Evolutionary conservation across 2,888 invertebrate species (phyloP), one percentile per base, ranked within the genome.

Genomic region (Synergus gifuensis): DNA sequence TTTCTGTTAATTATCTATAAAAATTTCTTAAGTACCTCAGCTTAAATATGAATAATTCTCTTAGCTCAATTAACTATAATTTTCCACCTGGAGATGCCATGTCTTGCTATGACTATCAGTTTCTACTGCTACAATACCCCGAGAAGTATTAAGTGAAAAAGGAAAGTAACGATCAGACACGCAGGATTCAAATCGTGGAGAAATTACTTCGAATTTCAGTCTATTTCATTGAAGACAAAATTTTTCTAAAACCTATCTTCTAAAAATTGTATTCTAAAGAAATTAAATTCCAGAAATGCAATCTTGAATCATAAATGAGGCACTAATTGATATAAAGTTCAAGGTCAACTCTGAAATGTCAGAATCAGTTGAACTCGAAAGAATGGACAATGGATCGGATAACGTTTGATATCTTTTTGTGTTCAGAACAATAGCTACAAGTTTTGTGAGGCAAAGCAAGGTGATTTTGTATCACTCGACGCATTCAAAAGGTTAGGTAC

Each of bases 401-500:
- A 54, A 54, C n/a, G n/a, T 54, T 54, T 54, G n/a, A 54, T 54
- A 54, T 54, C 54, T n/a, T 54, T 9, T 9, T 9, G 28, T 8
- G n/a, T n/a, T n/a, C 8, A 69, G 22, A 46, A 46, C n/a, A 49
- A 28, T 49, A 14, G 14, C 49, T 3, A 44, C 49, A 66, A 66
- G 46, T 69, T 49, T 69, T 49, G 28, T 67, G 49, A 69, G 49
- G 69, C 49, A 69, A 28, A 69, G 28, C 69, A 49, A 83, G 81
- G 81, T 81, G 80, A 83, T 83, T 80, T 83, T 81, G 80, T 84
- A 83, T 83, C 83, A 78, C 80, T 82, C 80, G 79, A 80, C 80
- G 82, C 83, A 81, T 82, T 81, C 83, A 83, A 77, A 81, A 83
- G 83, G 82, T 82, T 84, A 83, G 83, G 81, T 79, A 81, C 77